phyloP scores from a whole-genome alignment of 2,888 invertebrate genomes.

The Seladonia tumulorum region DNA sequence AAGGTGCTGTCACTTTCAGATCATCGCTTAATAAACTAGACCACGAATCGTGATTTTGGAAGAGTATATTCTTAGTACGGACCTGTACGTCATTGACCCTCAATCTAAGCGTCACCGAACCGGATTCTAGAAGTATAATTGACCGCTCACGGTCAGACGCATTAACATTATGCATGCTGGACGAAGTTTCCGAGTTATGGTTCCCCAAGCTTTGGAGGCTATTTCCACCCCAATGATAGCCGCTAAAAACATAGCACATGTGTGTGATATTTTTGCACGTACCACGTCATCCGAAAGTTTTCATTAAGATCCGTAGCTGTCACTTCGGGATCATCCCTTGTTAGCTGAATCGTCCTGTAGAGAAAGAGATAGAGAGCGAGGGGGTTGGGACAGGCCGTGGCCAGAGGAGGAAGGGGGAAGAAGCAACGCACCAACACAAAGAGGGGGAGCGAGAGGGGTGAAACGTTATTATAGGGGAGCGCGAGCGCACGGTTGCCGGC shows the following conservation, averaged over 20 bases:
- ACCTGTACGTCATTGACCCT: too few species aligned
- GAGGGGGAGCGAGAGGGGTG: constrained; percentile 4
- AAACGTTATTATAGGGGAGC: constrained; percentile 53
- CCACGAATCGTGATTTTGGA: too few species aligned
- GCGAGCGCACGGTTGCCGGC: constrained; percentile 30
- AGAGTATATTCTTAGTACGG: too few species aligned
- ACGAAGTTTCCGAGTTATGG: background rate
- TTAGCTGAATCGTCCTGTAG: constrained; percentile 2
- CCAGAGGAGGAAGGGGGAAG: constrained; percentile 32
- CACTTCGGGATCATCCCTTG: background rate
- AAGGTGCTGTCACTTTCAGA: too few species aligned
- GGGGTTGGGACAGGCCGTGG: background rate
- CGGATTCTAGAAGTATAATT: too few species aligned
- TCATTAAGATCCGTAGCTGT: background rate
- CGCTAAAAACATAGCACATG: background rate
- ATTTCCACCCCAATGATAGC: background rate
- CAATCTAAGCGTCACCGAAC: too few species aligned
- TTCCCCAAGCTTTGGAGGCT: background rate
- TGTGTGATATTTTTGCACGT: background rate
- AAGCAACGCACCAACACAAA: constrained; percentile 38
- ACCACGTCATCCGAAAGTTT: background rate
- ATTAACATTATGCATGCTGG: too few species aligned
- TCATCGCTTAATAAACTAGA: too few species aligned
- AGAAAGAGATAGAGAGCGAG: constrained; percentile 10
- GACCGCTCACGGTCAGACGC: too few species aligned